Evolutionary conservation across 2,888 invertebrate species (phyloP), one percentile per base, ranked within the genome.

Genomic region (Lasius fuliginosus): DNA sequence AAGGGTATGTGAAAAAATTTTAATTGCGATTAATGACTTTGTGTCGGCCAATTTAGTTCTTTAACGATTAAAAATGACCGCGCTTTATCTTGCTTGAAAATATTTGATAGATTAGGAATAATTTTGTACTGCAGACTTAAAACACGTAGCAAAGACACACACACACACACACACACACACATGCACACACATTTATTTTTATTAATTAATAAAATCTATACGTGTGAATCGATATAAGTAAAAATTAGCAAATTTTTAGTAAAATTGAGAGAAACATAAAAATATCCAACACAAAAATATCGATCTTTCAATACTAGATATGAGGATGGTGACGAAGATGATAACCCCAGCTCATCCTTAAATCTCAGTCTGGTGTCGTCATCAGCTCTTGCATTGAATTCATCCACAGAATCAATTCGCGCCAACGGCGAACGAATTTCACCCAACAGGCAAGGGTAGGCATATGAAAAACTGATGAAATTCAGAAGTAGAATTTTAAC

Each of bases 321-420:
- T 36, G 95, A 95, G 79, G 96, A 96, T 86, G 95, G 95, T 0
- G 95, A 95, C 79, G 96, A 96, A 84, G 96, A 96, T 82, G 96
- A 96, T 85, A 95, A 92, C 83, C 92, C 95, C 11, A 95, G 95
- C 89, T 95, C 95, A 6, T 95, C 95, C 1, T 90, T 95, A 42
- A 95, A 95, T 82, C 91, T 95, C 46, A 95, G 95, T 79, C 92
- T 95, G 62, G 91, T 94, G 4, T 94, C 95, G 4, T 89, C 94
- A 0, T 89, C 92, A 33, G 84, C 91, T 4, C 87, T 90, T 5
- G 87, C 92, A 23, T 84, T 94, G 62, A 93, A 94, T 67, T 94
- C 94, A 27, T 95, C 94, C 2, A 93, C 94, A 5, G 95, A 95
- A 62, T 93, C 94, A 11, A 91, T 92, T 30, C 85, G 91, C 33